Base-by-base conservation (phyloP, 2,888 invertebrate species). In the Cryptocephalus primarius region DNA sequence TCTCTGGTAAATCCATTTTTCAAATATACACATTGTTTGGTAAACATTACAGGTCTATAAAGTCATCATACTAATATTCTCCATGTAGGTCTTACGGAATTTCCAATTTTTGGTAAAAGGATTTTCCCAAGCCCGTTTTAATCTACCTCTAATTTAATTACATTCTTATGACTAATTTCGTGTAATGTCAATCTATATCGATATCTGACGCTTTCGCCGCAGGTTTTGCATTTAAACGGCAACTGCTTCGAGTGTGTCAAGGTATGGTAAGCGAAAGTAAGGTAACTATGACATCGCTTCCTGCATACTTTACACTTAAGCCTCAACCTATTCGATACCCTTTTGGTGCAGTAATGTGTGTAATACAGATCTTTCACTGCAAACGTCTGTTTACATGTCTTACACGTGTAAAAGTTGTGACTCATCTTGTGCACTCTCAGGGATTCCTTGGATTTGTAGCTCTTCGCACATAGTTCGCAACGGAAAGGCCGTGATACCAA, bases 361-460 rank as follows among this genome's bases (percentile, higher is more conserved):
- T 22, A 6, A 22, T 22, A 22, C 22, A 22, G 6, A 6, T 22
- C 22, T 22, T 22, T 22, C 22, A 22, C 22, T 22, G 22, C 22
- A 22, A 22, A 22, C 2, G 22, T 22, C 22, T 22, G 22, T 22
- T 22, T 22, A 6, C 22, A 22, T 22, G 22, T 22, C 22, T 22
- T 22, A 6, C 22, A 22, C 22, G 22, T 22, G 22, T 22, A 22
- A 22, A 22, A 22, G 22, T 6, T 22, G 22, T 36, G 36, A 36
- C 36, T 36, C 11, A 36, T 2, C 36, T 36, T 36, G 34, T 56
- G 56, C 4, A 56, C 55, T 32, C 54, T 40, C 32, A 56, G 45
- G 8, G 51, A 48, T 40, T 56, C 55, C 36, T 51, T 49, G 8
- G 54, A 50, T 44, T 55, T 56, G 42, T 55, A 56, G 10, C 39